These are phyloP conservation scores for Amblyraja radiata DNA, from an alignment of 2,797 vertebrate species.

Conservation along the genomic window DNA sequence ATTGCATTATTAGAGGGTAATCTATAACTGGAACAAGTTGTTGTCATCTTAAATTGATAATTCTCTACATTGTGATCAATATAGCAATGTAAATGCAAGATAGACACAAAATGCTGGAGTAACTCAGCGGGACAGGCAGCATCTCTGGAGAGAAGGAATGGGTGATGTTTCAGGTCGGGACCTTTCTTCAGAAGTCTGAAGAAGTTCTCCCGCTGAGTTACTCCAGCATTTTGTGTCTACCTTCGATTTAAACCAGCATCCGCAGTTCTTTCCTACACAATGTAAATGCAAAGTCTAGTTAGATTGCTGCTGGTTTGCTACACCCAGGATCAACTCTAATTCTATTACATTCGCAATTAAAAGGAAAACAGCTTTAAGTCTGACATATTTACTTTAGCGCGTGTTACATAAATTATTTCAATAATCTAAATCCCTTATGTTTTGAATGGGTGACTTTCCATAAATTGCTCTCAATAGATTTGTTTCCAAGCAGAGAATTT, in stretches of 20 bases:
- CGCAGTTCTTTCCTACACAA: no score
- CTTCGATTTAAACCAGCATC: no score
- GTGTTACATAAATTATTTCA: no score
- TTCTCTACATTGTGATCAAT: not conserved
- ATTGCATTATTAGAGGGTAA: not conserved
- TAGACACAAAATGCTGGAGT: no score
- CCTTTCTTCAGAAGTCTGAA: no score
- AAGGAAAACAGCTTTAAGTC: not conserved
- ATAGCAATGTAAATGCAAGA: not conserved
- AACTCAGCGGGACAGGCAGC: no score
- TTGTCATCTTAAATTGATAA: not conserved
- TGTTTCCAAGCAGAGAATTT: not conserved
- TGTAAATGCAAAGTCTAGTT: not conserved
- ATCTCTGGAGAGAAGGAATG: no score
- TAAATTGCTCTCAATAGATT: not conserved
- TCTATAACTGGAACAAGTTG: not conserved
- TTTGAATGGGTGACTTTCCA: not conserved
- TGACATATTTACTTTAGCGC: not conserved
- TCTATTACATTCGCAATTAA: not conserved
- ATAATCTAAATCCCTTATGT: no score
- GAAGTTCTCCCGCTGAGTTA: no score
- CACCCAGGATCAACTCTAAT: not conserved
- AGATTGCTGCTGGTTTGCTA: not conserved
- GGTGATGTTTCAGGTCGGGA: no score
- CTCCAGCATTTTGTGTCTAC: no score